Percentiles rank a stretch among this genome's conserved stretches.
phyloP scores from a whole-genome alignment of 2,113 vertebrate genomes.

The Puntigrus tetrazona region DNA sequence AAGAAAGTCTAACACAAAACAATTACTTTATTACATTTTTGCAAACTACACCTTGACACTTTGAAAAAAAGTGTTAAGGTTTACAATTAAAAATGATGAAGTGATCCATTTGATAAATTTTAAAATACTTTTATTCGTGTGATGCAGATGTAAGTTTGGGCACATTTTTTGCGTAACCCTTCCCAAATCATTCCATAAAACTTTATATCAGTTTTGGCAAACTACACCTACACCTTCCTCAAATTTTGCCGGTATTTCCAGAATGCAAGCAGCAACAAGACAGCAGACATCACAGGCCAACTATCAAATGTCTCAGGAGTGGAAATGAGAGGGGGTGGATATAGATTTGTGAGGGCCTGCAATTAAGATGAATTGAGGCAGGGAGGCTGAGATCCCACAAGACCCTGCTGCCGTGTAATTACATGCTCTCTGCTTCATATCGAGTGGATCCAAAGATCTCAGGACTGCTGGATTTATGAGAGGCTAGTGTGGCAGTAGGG shows the following conservation, averaged over 20 bases:
- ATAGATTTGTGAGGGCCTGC: constrained; percentile 36
- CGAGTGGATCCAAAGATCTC: constrained; percentile 48
- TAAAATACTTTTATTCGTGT: no score
- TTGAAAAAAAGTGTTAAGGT: no score
- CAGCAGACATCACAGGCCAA: neutral
- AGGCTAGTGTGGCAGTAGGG: constrained; percentile 53
- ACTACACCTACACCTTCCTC: neutral
- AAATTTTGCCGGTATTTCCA: neutral
- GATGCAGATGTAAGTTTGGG: no score
- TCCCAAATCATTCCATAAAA: no score
- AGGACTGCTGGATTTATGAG: constrained; percentile 59
- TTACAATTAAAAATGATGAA: no score
- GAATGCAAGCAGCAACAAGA: neutral
- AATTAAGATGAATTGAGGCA: constrained; percentile 50
- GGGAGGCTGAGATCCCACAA: constrained; percentile 34
- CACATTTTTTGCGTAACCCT: no score
- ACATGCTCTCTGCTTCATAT: constrained; percentile 38
- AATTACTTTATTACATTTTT: neutral
- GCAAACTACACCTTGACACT: neutral
- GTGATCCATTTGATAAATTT: no score
- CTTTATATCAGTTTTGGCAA: neutral
- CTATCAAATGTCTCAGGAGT: constrained; percentile 11
- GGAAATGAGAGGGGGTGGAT: neutral
- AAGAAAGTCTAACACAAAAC: neutral
- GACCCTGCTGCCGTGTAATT: constrained; percentile 37